These are phyloP conservation scores for Pantherophis vulpinus DNA, from an alignment of 2,797 vertebrate genomes.

Conservation along the genomic window DNA sequence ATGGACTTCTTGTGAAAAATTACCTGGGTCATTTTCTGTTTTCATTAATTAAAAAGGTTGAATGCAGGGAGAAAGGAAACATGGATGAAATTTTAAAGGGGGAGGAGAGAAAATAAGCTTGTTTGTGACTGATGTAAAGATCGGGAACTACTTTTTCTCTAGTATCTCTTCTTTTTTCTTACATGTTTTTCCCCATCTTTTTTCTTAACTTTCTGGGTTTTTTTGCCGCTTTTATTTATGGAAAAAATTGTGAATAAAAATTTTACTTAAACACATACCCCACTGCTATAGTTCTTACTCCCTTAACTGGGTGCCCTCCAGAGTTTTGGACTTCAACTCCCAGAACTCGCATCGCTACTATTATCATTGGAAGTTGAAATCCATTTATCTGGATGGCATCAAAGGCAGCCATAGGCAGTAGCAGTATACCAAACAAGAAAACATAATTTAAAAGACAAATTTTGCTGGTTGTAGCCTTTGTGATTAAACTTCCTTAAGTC, in stretches of 20 bases:
- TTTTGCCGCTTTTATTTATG: neutral
- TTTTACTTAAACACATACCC: neutral
- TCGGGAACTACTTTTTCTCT: neutral
- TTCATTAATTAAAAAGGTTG: neutral
- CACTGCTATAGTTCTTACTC: neutral
- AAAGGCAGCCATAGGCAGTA: neutral
- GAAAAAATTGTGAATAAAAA: neutral
- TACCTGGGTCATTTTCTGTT: neutral
- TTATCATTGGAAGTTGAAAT: neutral
- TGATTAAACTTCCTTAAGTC: neutral
- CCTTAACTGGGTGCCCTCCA: neutral
- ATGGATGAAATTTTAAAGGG: neutral
- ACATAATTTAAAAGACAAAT: neutral
- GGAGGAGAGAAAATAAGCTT: neutral
- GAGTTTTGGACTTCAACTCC: neutral
- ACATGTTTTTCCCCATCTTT: neutral
- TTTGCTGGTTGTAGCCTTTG: neutral
- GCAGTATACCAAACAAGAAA: neutral
- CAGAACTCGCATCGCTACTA: neutral
- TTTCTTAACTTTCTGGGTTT: neutral
- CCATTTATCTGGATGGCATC: neutral
- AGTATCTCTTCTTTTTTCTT: neutral
- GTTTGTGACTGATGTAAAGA: neutral
- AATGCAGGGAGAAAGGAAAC: neutral
- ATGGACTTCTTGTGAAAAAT: neutral